Conservation (phyloP, 2,888 invertebrate genomes). For the Rhagonycha lutea region DNA sequence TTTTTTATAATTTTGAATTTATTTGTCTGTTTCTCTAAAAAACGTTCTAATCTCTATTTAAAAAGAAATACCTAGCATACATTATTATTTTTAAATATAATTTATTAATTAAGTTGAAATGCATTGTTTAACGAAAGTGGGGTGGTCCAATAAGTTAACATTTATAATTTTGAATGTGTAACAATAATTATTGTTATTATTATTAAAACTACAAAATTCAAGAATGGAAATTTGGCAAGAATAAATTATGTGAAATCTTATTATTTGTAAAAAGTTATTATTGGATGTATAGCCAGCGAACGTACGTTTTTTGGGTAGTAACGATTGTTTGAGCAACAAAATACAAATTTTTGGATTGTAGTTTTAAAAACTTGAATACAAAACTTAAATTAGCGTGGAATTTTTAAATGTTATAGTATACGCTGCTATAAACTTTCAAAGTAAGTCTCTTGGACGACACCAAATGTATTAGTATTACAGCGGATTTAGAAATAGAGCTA, state of each 20-base stretch:
- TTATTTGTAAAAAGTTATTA: slow-evolving; percentile 15
- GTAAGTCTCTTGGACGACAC: slow-evolving; percentile 1
- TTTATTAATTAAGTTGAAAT: too few species aligned
- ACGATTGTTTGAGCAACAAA: not conserved
- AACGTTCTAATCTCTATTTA: too few species aligned
- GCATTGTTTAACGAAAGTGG: too few species aligned
- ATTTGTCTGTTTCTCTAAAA: too few species aligned
- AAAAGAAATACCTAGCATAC: too few species aligned
- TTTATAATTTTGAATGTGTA: not conserved
- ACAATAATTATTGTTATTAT: not conserved
- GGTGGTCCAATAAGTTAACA: too few species aligned
- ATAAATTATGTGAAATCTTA: slow-evolving; percentile 16
- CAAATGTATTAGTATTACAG: slow-evolving; percentile 7
- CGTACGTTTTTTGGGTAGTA: not conserved
- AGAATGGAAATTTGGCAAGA: slow-evolving; percentile 14
- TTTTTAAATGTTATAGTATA: not conserved
- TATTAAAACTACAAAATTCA: not conserved
- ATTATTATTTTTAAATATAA: too few species aligned
- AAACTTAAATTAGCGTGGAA: not conserved
- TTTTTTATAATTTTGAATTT: too few species aligned
- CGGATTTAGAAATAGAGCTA: slow-evolving; percentile 12
- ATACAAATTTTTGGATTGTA: not conserved
- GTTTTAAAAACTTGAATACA: not conserved
- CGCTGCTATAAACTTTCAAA: not conserved
- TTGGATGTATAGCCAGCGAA: not conserved